Evolutionary conservation across 2,888 invertebrate genomes (phyloP).

Genomic region (Drosophila glabriapex): DNA sequence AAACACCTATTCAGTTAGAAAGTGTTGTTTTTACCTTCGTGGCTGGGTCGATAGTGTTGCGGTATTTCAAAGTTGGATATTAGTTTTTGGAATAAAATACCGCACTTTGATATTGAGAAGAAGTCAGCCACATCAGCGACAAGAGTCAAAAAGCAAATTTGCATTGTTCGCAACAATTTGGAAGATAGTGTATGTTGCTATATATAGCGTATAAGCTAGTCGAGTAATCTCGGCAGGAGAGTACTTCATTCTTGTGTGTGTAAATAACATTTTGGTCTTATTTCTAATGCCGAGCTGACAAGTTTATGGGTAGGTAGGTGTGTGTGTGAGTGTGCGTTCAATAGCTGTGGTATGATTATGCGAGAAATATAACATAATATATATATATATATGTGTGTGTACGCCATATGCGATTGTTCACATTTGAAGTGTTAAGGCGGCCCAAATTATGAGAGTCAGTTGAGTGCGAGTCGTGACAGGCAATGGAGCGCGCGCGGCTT

Average conservation of each 20-base stretch:
- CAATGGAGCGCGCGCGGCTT: constrained; percentile 40
- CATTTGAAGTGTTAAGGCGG: constrained; percentile 74
- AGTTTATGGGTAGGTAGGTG: constrained; percentile 57
- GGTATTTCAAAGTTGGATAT: background rate
- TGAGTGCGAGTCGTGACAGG: constrained; percentile 35
- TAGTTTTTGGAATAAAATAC: background rate
- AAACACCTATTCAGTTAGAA: background rate
- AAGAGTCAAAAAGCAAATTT: background rate
- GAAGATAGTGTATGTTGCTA: background rate
- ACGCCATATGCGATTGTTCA: constrained; percentile 64
- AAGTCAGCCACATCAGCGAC: background rate
- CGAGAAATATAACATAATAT: constrained; percentile 65
- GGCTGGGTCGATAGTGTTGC: background rate
- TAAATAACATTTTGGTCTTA: constrained; percentile 77
- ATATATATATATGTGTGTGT: constrained; percentile 10
- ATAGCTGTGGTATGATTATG: constrained; percentile 70
- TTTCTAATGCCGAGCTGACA: constrained; percentile 74
- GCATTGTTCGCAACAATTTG: background rate
- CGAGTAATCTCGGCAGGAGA: background rate
- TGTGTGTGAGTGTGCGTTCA: constrained; percentile 37
- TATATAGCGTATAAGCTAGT: constrained; percentile 23
- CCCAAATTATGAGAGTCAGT: constrained; percentile 51
- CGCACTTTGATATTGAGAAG: background rate
- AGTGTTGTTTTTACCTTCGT: background rate
- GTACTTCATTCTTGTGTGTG: constrained; percentile 30